Evolutionary conservation across 2,888 invertebrate genomes (phyloP), one percentile per base, ranked within the genome.

Genomic region (Mechanitis mazaeus): DNA sequence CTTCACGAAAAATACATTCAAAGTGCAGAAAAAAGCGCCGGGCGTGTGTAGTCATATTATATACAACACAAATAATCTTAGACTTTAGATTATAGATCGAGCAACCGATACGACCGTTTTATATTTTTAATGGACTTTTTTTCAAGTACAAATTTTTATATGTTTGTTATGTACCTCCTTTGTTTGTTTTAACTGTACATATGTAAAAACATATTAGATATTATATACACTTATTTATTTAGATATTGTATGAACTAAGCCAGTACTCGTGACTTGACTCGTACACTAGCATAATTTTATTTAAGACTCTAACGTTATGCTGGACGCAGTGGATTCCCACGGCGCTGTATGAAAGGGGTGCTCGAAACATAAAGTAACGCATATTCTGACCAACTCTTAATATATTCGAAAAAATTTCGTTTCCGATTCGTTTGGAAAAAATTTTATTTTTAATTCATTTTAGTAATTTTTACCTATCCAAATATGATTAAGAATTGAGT

Each of bases 171-270:
- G 77, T 84, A 85, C 78, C 81, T 83, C 80, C 76, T 79, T 84
- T 83, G 81, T 84, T 84, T 85, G 80, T 78, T 75, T 75, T 80
- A 81, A 79, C 73, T 89, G 89, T 90, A 89, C 79, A 90, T 89
- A 90, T 90, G 89, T 90, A 89, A 85, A 89, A 87, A 87, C 79
- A 78, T 79, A 77, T 80, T 87, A 86, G 83, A 80, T 85, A 84
- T 83, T 84, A 83, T 84, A 83, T 84, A 85, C 82, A 85, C 82
- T 84, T 87, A 88, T 87, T 89, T 90, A 89, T 89, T 89, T 86
- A 84, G 75, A 75, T 79, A 81, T 76, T 76, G 80, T 79, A 81
- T 80, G 81, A 80, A 81, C 76, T 74, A 71, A 78, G 77, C 76
- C 76, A 77, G 78, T 77, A 76, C 77, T 78, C 74, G 75, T 73